phyloP scores from a whole-genome alignment of 1,140 invertebrate genomes.

The Trichoplusia ni region DNA sequence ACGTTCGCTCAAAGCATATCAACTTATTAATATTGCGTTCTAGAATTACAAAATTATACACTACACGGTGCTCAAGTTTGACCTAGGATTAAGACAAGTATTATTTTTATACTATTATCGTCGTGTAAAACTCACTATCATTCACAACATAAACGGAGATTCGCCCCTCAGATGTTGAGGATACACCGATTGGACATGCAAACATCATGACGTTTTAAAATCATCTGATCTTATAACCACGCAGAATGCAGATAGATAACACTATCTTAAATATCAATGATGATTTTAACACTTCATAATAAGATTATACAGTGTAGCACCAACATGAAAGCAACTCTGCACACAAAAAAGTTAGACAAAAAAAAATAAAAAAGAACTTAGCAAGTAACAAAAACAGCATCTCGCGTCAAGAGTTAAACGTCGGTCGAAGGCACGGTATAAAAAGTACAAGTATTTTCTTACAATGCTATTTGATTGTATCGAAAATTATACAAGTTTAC shows the following conservation, averaged over 20 bases:
- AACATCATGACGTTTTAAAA: too few relatives aligned
- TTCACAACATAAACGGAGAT: slow-evolving; percentile 29
- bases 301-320: background rate
- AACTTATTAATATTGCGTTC: slow-evolving; percentile 55
- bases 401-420: slow-evolving; percentile 24
- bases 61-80: slow-evolving; percentile 65
- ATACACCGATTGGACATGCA: background rate
- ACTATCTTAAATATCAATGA: too few relatives aligned
- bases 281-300: background rate
- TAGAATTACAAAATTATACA: slow-evolving; percentile 62
- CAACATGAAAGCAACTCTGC: slow-evolving; percentile 35
- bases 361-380: slow-evolving; percentile 33
- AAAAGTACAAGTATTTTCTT: slow-evolving; percentile 21
- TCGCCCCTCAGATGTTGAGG: slow-evolving; percentile 13
- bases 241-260: too few relatives aligned
- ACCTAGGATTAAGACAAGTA: slow-evolving; percentile 39
- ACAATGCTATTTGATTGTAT: slow-evolving; percentile 14
- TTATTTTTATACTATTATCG: slow-evolving; percentile 28
- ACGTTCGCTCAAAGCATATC: slow-evolving; percentile 73
- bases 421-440: slow-evolving; percentile 23
- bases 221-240: too few relatives aligned
- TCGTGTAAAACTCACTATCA: slow-evolving; percentile 37
- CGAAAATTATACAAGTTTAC: slow-evolving; percentile 2
- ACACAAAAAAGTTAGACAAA: slow-evolving; percentile 35
- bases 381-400: slow-evolving; percentile 36